These are phyloP conservation scores for Polylopha cassiicola DNA, from an alignment of 2,888 invertebrate genomes.

Conservation along the genomic window DNA sequence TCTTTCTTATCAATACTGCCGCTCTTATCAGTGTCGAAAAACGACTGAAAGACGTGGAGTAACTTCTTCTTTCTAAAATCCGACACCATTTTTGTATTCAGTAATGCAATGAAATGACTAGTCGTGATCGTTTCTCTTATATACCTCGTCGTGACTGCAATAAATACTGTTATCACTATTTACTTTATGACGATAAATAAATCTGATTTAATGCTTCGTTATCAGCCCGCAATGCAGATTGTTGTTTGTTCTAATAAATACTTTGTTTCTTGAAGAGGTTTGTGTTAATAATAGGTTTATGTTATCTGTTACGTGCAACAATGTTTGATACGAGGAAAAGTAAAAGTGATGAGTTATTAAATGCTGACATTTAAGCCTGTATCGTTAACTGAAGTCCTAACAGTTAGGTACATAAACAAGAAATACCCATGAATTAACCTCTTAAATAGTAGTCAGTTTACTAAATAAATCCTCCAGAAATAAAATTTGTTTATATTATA, in stretches of 20 bases:
- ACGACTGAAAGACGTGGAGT: slow-evolving; percentile 89
- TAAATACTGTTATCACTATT: slow-evolving; percentile 17
- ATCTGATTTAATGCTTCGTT: slow-evolving; percentile 17
- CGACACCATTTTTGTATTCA: slow-evolving; percentile 78
- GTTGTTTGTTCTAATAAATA: slow-evolving; percentile 10
- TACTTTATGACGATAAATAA: slow-evolving; percentile 12
- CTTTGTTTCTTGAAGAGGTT: slow-evolving; percentile 1
- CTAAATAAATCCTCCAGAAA: too few species aligned
- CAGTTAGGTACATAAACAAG: too few species aligned
- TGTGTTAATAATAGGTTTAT: too few species aligned
- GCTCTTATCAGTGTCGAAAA: slow-evolving; percentile 92
- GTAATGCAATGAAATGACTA: slow-evolving; percentile 3
- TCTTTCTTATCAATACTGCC: slow-evolving; percentile 92
- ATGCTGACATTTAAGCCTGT: too few species aligned
- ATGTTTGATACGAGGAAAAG: too few species aligned
- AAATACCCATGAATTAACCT: too few species aligned
- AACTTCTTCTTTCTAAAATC: slow-evolving; percentile 94
- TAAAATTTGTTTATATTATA: too few species aligned
- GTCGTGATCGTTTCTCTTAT: neutral
- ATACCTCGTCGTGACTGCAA: slow-evolving; percentile 11
- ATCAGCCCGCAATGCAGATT: slow-evolving; percentile 38
- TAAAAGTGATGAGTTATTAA: too few species aligned
- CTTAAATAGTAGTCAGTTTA: too few species aligned
- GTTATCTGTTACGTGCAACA: too few species aligned
- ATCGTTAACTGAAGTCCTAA: too few species aligned